Conservation (phyloP, 2,797 vertebrate genomes). For the Mormyrops attenuatus region DNA sequence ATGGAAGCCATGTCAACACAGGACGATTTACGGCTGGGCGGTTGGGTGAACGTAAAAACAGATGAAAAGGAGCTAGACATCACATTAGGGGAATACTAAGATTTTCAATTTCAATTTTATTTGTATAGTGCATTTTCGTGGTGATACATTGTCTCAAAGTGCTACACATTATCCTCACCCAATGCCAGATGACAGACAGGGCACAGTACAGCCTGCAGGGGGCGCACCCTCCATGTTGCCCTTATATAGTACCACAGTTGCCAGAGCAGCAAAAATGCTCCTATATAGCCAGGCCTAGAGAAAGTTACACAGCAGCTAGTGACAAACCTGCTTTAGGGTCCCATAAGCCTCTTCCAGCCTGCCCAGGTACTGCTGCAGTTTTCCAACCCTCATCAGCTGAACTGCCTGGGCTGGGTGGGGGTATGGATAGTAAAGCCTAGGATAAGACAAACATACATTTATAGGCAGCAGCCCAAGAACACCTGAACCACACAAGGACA, state of each 20-base stretch:
- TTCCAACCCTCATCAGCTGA: conserved; percentile 85
- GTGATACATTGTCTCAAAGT: background rate
- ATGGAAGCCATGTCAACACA: background rate
- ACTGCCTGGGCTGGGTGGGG: conserved; percentile 80
- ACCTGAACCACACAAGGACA: background rate
- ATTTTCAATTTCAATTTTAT: background rate
- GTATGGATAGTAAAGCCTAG: conserved; percentile 74
- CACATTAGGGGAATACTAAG: background rate
- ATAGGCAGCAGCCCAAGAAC: background rate
- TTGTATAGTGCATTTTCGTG: background rate
- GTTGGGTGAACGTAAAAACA: background rate
- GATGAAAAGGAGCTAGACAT: background rate
- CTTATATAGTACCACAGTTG: background rate
- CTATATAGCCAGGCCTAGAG: background rate
- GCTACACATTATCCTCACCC: background rate
- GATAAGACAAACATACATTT: conserved; percentile 9
- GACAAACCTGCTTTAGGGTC: conserved; percentile 77
- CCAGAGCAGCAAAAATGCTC: background rate
- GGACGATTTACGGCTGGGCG: background rate
- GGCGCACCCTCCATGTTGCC: background rate
- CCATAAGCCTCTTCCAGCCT: conserved; percentile 67
- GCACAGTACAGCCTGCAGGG: background rate
- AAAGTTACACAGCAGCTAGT: background rate
- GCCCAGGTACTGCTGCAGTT: conserved; percentile 76
- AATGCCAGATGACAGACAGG: background rate